Percentiles rank a stretch among this genome's conserved stretches.
These are phyloP conservation scores for Saccostrea glomerata DNA, from an alignment of 1,140 invertebrate species.

Conservation along the genomic window DNA sequence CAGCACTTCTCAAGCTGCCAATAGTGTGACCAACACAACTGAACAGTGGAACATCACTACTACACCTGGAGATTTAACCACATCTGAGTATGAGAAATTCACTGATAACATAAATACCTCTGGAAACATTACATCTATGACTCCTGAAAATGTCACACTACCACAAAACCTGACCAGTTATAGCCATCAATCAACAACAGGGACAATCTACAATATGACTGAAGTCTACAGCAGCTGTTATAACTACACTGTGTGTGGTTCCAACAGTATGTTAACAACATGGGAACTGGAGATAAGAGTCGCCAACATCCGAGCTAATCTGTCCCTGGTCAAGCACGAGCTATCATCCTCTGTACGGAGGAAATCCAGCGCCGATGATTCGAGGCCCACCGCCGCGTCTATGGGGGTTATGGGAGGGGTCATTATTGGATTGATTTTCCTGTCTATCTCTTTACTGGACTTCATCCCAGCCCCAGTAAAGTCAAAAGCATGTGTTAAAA, in stretches of 20 bases:
- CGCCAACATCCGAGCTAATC: background rate
- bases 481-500: background rate
- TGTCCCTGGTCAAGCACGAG: background rate
- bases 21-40: background rate
- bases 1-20: background rate
- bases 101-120: too few relatives aligned
- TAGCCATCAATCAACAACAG: too few relatives aligned
- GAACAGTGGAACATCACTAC: too few relatives aligned
- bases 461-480: background rate
- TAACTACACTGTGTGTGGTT: background rate
- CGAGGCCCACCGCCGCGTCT: background rate
- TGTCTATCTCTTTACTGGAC: background rate
- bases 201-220: background rate
- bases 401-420: background rate
- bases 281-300: background rate
- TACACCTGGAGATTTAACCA: too few relatives aligned
- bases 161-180: too few relatives aligned
- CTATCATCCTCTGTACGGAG: background rate
- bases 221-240: background rate
- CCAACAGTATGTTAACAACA: background rate
- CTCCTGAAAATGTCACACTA: too few relatives aligned
- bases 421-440: background rate
- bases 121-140: too few relatives aligned
- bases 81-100: background rate
- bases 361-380: background rate